These are phyloP conservation scores for Tychaedon coryphoeus DNA, from an alignment of 2,113 vertebrate genomes.

Conservation along the genomic window DNA sequence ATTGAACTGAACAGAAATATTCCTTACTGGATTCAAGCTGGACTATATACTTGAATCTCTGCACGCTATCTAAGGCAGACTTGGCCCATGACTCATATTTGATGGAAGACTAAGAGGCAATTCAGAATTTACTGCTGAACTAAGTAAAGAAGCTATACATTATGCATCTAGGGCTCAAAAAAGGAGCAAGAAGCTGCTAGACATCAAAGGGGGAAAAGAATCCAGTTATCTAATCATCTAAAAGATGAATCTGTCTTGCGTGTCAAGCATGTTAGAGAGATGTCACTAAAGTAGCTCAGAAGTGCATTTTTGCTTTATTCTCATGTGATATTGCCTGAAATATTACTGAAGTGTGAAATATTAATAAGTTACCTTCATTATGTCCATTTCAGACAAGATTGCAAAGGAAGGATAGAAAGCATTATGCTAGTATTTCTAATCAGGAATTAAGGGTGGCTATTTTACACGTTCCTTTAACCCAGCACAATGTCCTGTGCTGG, in stretches of 20 bases:
- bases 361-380: background rate
- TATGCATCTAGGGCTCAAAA: background rate
- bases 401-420: background rate
- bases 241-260: background rate
- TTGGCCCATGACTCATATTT: background rate
- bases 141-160: background rate
- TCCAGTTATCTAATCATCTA: background rate
- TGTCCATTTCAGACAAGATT: background rate
- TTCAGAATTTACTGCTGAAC: background rate
- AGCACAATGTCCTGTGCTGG: background rate
- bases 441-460: background rate
- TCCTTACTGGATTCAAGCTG: background rate
- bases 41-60: background rate
- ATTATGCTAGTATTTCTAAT: background rate
- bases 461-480: background rate
- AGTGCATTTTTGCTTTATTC: constrained; percentile 12
- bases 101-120: constrained; percentile 4
- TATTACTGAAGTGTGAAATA: background rate
- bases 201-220: background rate
- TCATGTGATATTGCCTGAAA: background rate
- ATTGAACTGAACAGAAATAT: background rate
- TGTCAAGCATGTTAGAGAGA: background rate
- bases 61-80: background rate
- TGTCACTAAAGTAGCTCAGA: background rate
- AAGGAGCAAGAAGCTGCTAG: background rate